Base-by-base conservation (phyloP, 2,113 vertebrate species). In the Lampris incognitus region DNA sequence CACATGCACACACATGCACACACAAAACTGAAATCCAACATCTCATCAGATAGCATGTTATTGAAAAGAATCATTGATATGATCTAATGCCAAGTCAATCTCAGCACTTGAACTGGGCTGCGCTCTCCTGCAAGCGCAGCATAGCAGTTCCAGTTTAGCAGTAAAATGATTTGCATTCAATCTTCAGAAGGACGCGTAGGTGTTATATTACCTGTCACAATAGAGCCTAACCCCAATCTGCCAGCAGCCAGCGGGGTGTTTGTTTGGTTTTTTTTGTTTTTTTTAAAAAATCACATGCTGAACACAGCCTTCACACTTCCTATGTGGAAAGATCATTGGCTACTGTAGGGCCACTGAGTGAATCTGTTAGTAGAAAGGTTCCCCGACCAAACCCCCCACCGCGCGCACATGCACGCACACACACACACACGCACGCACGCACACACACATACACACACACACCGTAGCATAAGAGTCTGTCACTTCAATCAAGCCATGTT, bases 131-230 rank as follows among this genome's bases (percentile, higher is more conserved):
- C 2, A 2, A 58, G 3, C 56, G 58, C 85, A 24, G 59, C 60
- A 40, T 9, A 74, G 65, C 72, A 37, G 75, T 55, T 80, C 39
- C 37, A 74, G 78, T 80, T 73, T 66, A 48, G 51, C 51, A 57
- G 24, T 64, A 46, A 67, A 84, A 79, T 76, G 59, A 92, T 89
- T 87, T 91, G 75, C 85, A 91, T 92, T 87, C 77, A 83, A 84
- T 92, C 84, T 90, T 72, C 64, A 80, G 54, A 83, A 80, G 57
- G 24, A 40, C 66, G 77, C 60, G 39, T 67, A 72, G 52, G 75
- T 68, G 81, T 85, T 84, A 81, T 84, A 81, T 89, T 87, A 82
- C 81, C 81, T 84, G 78, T 76, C 87, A 86, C 76, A 82, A 85
- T 81, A 66, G 69, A 84, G 72, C 71, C 64, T 74, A 72, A 81